Percentiles rank a stretch among this genome's conserved stretches.
Conservation (phyloP, 2,888 invertebrate genomes). For the Pelosia muscerda region DNA sequence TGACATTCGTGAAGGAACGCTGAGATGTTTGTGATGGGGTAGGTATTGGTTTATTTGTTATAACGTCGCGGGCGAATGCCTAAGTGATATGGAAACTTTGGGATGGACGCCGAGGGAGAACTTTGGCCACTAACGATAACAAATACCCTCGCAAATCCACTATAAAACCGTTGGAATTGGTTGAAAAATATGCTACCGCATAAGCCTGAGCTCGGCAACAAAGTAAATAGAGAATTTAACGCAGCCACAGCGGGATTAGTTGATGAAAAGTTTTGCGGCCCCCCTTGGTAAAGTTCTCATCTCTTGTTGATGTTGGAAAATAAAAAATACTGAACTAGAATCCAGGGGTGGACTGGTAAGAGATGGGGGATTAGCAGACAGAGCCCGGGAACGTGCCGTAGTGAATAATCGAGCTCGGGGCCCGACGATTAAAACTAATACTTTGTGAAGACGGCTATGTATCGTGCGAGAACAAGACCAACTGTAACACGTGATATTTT, state of each 20-base stretch:
- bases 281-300: slow-evolving; percentile 74
- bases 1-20: slow-evolving; percentile 49
- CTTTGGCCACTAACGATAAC: slow-evolving; percentile 74
- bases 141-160: slow-evolving; percentile 73
- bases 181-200: slow-evolving; percentile 80
- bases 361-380: slow-evolving; percentile 62
- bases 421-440: slow-evolving; percentile 65
- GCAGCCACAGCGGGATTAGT: slow-evolving; percentile 78
- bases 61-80: slow-evolving; percentile 24
- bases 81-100: slow-evolving; percentile 35
- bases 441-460: slow-evolving; percentile 58
- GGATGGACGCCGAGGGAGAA: slow-evolving; percentile 47
- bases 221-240: slow-evolving; percentile 83
- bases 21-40: slow-evolving; percentile 28
- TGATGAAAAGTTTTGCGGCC: slow-evolving; percentile 73
- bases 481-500: slow-evolving; percentile 38
- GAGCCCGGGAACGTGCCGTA: slow-evolving; percentile 62
- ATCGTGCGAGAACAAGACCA: slow-evolving; percentile 34
- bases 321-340: slow-evolving; percentile 66
- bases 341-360: slow-evolving; percentile 58
- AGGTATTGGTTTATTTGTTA: slow-evolving; percentile 45
- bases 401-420: slow-evolving; percentile 66
- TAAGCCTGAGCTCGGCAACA: slow-evolving; percentile 76
- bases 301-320: slow-evolving; percentile 78
- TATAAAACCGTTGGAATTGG: slow-evolving; percentile 71